Conservation (phyloP, 2,113 vertebrate genomes). For the Perognathus longimembris region DNA sequence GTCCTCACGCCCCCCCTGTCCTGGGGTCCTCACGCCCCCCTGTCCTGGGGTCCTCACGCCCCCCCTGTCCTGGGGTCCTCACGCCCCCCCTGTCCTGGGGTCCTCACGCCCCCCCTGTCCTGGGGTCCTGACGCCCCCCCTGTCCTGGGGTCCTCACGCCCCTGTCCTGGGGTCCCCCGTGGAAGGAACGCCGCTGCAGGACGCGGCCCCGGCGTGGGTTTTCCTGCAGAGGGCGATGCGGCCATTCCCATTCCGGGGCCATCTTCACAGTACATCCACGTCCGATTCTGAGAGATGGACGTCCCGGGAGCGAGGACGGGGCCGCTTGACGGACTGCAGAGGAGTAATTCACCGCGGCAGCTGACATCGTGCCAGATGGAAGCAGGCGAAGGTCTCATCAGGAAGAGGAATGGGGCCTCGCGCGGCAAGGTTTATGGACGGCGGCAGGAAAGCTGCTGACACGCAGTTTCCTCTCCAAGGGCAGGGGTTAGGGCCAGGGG, state of each 20-base stretch:
- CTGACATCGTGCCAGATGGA: constrained; percentile 47
- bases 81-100: too few species aligned
- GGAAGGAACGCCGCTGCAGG: background rate
- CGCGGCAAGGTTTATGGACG: background rate
- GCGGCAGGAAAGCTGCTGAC: background rate
- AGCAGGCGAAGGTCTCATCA: background rate
- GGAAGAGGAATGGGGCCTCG: constrained; percentile 4
- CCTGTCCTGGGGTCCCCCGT: too few species aligned
- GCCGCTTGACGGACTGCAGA: background rate
- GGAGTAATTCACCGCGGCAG: constrained; percentile 40
- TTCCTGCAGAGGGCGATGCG: background rate
- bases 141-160: too few species aligned
- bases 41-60: too few species aligned
- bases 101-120: too few species aligned
- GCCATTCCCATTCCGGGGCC: background rate
- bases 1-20: too few species aligned
- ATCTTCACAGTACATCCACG: background rate
- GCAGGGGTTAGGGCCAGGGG: background rate
- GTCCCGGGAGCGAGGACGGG: constrained; percentile 39
- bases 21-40: too few species aligned
- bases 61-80: too few species aligned
- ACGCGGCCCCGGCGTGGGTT: background rate
- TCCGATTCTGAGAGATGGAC: constrained; percentile 23
- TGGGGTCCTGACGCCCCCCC: background rate
- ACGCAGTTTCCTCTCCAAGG: background rate